Conservation (phyloP, 2,888 invertebrate species). For the Aphodius granarius region DNA sequence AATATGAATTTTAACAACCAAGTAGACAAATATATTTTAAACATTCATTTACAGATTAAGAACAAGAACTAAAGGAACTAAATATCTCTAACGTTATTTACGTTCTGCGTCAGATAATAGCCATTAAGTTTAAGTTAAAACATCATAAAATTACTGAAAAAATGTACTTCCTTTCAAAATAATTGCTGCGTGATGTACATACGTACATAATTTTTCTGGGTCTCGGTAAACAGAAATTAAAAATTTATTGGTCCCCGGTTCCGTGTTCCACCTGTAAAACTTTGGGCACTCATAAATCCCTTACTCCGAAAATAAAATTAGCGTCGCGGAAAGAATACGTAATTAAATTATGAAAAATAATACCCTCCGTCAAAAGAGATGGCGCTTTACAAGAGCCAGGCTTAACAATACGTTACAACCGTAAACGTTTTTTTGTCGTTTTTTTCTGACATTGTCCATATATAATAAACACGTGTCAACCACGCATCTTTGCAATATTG, state of each 20-base stretch:
- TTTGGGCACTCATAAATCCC: background rate
- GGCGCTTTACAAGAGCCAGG: background rate
- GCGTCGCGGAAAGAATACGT: background rate
- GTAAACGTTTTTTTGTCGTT: no score
- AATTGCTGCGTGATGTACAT: background rate
- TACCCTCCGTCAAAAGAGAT: background rate
- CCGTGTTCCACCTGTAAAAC: background rate
- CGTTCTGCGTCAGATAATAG: background rate
- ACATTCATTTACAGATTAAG: no score
- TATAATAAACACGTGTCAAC: no score
- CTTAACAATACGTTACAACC: background rate
- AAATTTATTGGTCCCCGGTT: background rate
- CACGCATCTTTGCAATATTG: no score
- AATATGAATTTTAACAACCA: background rate
- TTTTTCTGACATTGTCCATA: no score
- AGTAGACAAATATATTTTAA: background rate
- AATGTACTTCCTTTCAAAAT: background rate
- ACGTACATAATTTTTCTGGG: background rate
- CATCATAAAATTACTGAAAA: background rate
- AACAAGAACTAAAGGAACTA: background rate
- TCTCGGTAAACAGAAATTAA: background rate
- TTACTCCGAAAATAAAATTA: background rate
- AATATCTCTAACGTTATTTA: background rate
- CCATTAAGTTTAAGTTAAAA: background rate
- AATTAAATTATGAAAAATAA: background rate